Base-by-base conservation (phyloP, 2,797 vertebrate genomes). In the Hirundo rustica region DNA sequence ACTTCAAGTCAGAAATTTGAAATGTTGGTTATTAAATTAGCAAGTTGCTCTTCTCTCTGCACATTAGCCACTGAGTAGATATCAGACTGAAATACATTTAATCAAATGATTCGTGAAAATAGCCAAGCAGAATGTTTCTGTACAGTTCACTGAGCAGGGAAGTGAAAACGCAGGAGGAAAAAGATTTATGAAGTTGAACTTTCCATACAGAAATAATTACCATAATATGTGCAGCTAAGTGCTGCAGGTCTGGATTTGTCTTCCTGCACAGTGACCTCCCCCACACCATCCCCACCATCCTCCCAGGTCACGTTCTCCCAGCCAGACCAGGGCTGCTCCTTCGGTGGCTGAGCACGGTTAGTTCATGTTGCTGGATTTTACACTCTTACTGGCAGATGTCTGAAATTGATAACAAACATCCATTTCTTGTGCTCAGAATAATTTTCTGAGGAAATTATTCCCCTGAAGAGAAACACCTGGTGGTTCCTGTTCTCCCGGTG, bases 81-180 rank as follows among this genome's bases (percentile, higher is more conserved):
- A 92, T 64, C 74, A 79, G 57, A 47, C 38, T 71, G 60, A 91
- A 90, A 95, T 79, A 53, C 38, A 58, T 93, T 94, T 85, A 90
- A 92, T 76, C 71, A 93, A 96, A 95, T 87, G 67, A 50, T 71
- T 96, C 5, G 9, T 93, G 84, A 94, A 91, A 96, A 95, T 15
- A 42, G 86, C 86, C 78, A 67, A 89, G 67, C 67, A 85, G 88
- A 91, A 93, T 83, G 81, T 71, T 95, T 71, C 88, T 91, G 44
- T 53, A 64, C 83, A 89, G 88, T 91, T 94, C 92, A 87, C 66
- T 62, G 66, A 88, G 70, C 93, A 94, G 70, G 58, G 88, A 60
- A 93, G 57, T 53, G 65, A 81, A 95, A 91, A 92, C 4, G 30
- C 77, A 85, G 68, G 86, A 96, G 90, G 79, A 70, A 61, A 65